Evolutionary conservation across 2,888 invertebrate genomes (phyloP).

Genomic region (Cyclophora punctaria): DNA sequence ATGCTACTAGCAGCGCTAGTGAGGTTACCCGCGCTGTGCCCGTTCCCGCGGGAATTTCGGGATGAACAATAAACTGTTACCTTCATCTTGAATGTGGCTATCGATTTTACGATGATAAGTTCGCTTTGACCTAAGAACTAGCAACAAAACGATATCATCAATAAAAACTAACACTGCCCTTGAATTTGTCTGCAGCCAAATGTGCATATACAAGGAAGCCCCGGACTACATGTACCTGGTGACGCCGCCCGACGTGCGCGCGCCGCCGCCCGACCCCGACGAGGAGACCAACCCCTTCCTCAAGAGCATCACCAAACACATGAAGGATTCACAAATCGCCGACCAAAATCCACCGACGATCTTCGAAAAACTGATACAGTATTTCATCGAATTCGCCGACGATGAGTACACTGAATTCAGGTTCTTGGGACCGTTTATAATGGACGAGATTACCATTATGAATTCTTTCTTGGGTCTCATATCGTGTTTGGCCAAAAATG

Average conservation of each 20-base stretch:
- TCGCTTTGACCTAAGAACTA: too few species aligned
- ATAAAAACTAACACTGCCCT: background rate
- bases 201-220: constrained; percentile 43
- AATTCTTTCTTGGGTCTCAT: constrained; percentile 29
- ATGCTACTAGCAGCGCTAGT: too few species aligned
- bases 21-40: too few species aligned
- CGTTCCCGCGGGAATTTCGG: too few species aligned
- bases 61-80: too few species aligned
- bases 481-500: constrained; percentile 11
- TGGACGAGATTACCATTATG: constrained; percentile 25
- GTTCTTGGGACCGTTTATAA: constrained; percentile 38
- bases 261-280: constrained; percentile 12
- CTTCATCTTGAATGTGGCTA: too few species aligned
- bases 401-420: constrained; percentile 31
- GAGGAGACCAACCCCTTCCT: constrained; percentile 35
- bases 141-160: too few species aligned
- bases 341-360: constrained; percentile 4
- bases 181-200: constrained; percentile 27
- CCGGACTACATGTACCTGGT: constrained; percentile 38
- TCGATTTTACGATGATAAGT: too few species aligned
- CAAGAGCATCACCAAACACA: constrained; percentile 29
- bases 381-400: constrained; percentile 33
- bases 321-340: constrained; percentile 12
- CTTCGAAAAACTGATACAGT: constrained; percentile 26
- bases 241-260: constrained; percentile 37